These are phyloP conservation scores for Lampris megalopsis DNA, from an alignment of 2,113 vertebrate genomes.

Conservation along the genomic window DNA sequence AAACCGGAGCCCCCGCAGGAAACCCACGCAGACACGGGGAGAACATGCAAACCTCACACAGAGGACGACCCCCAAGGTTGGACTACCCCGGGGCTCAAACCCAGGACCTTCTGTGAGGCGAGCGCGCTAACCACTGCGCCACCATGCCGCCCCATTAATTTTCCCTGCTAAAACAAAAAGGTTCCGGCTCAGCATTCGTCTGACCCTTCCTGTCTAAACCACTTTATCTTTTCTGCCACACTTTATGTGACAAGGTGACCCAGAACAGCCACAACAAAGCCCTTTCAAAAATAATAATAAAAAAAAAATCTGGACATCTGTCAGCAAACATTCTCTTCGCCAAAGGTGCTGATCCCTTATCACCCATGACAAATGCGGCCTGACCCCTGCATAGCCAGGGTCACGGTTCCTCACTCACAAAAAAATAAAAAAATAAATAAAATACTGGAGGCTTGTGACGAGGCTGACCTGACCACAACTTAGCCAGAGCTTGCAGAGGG, in stretches of 20 bases:
- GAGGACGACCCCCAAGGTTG: too few relatives aligned
- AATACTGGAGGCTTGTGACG: too few relatives aligned
- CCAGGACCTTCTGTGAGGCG: too few relatives aligned
- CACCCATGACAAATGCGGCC: slow-evolving; percentile 48
- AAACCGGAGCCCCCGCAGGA: too few relatives aligned
- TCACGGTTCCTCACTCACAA: neutral
- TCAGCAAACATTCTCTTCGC: slow-evolving; percentile 55
- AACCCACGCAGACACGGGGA: too few relatives aligned
- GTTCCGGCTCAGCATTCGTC: neutral
- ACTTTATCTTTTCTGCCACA: slow-evolving; percentile 36
- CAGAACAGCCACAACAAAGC: slow-evolving; percentile 54
- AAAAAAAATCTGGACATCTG: slow-evolving; percentile 59
- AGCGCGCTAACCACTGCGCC: too few relatives aligned
- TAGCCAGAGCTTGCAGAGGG: too few relatives aligned
- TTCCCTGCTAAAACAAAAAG: neutral
- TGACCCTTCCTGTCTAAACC: slow-evolving; percentile 36
- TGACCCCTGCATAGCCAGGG: slow-evolving; percentile 15
- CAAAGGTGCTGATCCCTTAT: slow-evolving; percentile 34
- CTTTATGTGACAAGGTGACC: slow-evolving; percentile 68
- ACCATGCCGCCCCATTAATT: too few relatives aligned
- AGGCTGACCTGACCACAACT: too few relatives aligned
- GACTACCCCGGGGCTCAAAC: too few relatives aligned
- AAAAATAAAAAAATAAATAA: too few relatives aligned
- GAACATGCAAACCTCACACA: too few relatives aligned
- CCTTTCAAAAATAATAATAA: slow-evolving; percentile 12